These are phyloP conservation scores for Aurelia aurita complex sp. Pacific DNA, from an alignment of 30 jellyfish, hydroid and myxozoan genomes.

Conservation along the genomic window DNA sequence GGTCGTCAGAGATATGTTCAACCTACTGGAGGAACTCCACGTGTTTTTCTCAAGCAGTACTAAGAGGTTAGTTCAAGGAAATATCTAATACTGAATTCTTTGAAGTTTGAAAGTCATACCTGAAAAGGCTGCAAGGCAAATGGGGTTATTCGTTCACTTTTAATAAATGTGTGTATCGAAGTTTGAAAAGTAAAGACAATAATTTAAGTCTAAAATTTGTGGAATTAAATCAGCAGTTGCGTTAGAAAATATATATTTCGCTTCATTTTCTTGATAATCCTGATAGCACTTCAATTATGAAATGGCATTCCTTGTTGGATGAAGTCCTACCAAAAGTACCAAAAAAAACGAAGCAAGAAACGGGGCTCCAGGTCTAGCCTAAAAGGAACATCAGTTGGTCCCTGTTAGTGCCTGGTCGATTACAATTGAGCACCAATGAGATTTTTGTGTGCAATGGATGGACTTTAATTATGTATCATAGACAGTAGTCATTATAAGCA, in stretches of 20 bases:
- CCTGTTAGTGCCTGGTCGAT: constrained; percentile 1
- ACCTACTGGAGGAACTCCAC: neutral
- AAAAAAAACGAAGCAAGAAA: neutral
- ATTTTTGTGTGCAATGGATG: constrained; percentile 2
- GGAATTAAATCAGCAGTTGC: neutral
- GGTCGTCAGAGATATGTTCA: constrained; percentile 6
- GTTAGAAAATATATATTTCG: neutral
- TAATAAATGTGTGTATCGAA: neutral
- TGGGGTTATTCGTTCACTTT: constrained; percentile 3
- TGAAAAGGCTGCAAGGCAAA: neutral
- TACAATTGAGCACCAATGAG: constrained; percentile 3
- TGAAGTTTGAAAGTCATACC: neutral
- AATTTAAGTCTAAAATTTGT: neutral
- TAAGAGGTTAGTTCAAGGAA: constrained; percentile 3
- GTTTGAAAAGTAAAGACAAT: neutral
- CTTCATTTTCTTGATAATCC: neutral
- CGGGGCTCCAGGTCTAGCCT: neutral
- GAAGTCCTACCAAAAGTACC: neutral
- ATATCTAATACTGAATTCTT: neutral
- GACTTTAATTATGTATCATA: neutral
- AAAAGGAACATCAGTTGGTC: neutral
- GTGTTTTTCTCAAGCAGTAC: constrained; percentile 1
- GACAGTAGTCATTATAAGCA: neutral
- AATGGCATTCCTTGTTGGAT: neutral
- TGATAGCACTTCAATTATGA: neutral